Base-by-base conservation (phyloP, 23 tunicate genomes). In the Botrylloides violaceus region DNA sequence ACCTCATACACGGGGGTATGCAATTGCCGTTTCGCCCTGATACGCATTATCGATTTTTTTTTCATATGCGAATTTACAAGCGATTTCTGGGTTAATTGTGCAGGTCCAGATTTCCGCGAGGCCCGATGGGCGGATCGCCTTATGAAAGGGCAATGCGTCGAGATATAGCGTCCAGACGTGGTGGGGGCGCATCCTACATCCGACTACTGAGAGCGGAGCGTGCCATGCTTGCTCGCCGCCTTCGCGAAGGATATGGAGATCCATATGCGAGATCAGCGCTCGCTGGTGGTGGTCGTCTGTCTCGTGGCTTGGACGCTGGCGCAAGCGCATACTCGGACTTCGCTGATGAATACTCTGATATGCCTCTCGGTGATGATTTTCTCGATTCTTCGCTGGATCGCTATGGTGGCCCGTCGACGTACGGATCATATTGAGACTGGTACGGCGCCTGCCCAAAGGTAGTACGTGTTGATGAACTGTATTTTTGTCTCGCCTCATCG, bases 181-280 rank as follows among this genome's bases (percentile, higher is more conserved):
- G 74, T 9, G 58, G 74, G 58, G 58, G 58, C 37, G 27, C 74
- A 24, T 68, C 74, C 58, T 68, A 68, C 74, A 68, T 68, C 32
- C 74, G 74, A 3, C 24, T 78, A 19, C 83, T 84, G 75, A 70
- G 95, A 25, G 53, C 53, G 12, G 86, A 87, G 57, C 82, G 95
- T 68, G 95, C 79, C 29, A 76, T 84, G 74, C 59, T 87, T 76
- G 65, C 86, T 37, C 82, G 95, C 64, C 83, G 77, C 49, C 80
- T 73, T 58, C 78, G 71, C 27, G 59, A 62, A 9, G 43, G 38
- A 33, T 68, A 68, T 43, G 56, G 58, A 28, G 74, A 43, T 39
- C 29, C 49, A 43, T 37, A 43, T 43, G 31, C 34, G 38, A 56
- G 58, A 39, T 43, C 53, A 43, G 53, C 53, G 53, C 15, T 43